Percentiles rank a stretch among this genome's conserved stretches.
These are phyloP conservation scores for Dolichotis patagonum DNA, from an alignment of 2,113 vertebrate genomes.

Conservation along the genomic window DNA sequence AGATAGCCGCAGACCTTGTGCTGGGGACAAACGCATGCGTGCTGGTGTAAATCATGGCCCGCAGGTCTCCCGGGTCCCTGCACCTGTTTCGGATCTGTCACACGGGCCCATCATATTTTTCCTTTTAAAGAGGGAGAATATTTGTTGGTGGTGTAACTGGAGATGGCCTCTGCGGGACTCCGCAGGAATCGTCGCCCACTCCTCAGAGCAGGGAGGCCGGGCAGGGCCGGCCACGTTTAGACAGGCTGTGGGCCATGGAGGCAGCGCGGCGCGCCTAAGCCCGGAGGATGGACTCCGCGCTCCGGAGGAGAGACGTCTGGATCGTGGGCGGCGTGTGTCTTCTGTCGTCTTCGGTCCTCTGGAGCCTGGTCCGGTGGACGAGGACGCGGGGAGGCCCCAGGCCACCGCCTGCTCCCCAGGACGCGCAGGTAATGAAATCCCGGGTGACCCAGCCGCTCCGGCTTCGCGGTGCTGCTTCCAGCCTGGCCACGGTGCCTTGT, in stretches of 20 bases:
- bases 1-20: slow-evolving; percentile 73
- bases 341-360: slow-evolving; percentile 90
- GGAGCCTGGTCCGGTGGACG: slow-evolving; percentile 90
- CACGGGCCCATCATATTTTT: slow-evolving; percentile 87
- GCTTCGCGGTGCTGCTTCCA: slow-evolving; percentile 61
- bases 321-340: slow-evolving; percentile 92
- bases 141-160: slow-evolving; percentile 79
- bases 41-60: slow-evolving; percentile 71
- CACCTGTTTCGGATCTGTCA: slow-evolving; percentile 93
- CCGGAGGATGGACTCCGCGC: slow-evolving; percentile 89
- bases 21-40: slow-evolving; percentile 72
- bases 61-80: slow-evolving; percentile 70
- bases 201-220: slow-evolving; percentile 52
- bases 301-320: slow-evolving; percentile 92
- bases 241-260: slow-evolving; percentile 64
- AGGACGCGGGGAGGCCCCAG: slow-evolving; percentile 87
- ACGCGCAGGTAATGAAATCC: slow-evolving; percentile 89
- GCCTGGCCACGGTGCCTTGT: slow-evolving; percentile 32
- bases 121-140: slow-evolving; percentile 91
- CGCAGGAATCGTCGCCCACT: slow-evolving; percentile 29
- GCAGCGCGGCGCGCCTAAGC: slow-evolving; percentile 60
- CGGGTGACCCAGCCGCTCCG: slow-evolving; percentile 53
- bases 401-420: slow-evolving; percentile 80
- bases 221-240: slow-evolving; percentile 29
- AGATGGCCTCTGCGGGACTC: slow-evolving; percentile 34